Base-by-base conservation (phyloP, 2,797 vertebrate species). In the Periparus ater region DNA sequence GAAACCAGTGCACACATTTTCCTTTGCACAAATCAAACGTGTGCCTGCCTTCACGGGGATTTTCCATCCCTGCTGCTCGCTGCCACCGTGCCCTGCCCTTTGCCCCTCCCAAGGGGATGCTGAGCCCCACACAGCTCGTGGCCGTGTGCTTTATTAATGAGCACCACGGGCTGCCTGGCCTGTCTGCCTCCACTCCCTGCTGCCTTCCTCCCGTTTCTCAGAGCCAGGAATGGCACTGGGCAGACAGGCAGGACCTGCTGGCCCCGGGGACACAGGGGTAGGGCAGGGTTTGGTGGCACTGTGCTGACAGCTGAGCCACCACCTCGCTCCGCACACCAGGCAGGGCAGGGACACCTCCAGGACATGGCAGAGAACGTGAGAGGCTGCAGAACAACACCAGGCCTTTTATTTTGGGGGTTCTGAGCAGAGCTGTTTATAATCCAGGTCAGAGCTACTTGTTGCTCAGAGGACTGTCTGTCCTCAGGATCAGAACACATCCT, bases 1-100 rank as follows among this genome's bases (percentile, higher is more conserved):
- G 91, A 96, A 94, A 97, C 92, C 91, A 95, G 92, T 93, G 90
- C 95, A 95, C 86, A 68, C 76, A 61, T 76, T 89, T 89, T 85
- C 36, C 72, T 78, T 19, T 27, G 54, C 70, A 60, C 82, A 85
- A 30, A 62, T 62, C 34, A 23, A 85, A 54, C 30, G 2, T 40
- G 32, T 26, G 70, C 66, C 40, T 92, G 3, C 2, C 74, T 88
- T 83, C 40, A 2, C 0, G 2, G 63, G 82, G 67, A 77, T 71
- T 87, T 84, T 62, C 91, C 63, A 26, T 32, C 72, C 78, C 68
- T 65, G 58, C 50, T 13, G 20, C 79, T 89, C 63, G 3, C 55
- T 58, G 62, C 73, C 65, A 15, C 38, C 3, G 3, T 2, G 26
- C 61, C 29, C n/a, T 95, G 90, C 62, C 81, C 94, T 94, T 15